Conservation (phyloP, 2,797 vertebrate genomes). For the Enteromius treurensis region DNA sequence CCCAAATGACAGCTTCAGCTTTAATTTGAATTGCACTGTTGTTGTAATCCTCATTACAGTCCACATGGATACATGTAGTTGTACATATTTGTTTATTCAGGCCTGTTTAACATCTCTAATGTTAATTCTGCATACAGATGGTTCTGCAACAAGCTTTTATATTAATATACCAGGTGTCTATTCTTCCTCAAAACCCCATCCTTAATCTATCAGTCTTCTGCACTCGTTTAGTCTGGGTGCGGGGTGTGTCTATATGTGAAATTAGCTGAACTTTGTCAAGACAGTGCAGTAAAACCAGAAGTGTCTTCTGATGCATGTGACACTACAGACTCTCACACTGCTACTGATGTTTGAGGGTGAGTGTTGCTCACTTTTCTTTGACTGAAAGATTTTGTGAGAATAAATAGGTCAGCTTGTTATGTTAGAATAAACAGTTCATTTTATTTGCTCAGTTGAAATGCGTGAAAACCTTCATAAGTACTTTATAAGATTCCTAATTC, state of each 20-base stretch:
- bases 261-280: slow-evolving; percentile 61
- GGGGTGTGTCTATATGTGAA: slow-evolving; percentile 52
- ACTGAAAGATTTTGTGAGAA: background rate
- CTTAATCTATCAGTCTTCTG: slow-evolving; percentile 40
- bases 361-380: slow-evolving; percentile 14
- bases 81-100: background rate
- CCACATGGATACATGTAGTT: background rate
- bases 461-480: background rate
- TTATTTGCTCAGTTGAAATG: slow-evolving; percentile 1
- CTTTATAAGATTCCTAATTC: background rate
- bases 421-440: background rate
- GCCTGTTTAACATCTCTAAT: background rate
- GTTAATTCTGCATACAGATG: slow-evolving; percentile 5
- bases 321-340: slow-evolving; percentile 1
- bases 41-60: background rate
- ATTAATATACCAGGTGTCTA: background rate
- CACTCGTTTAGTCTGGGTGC: slow-evolving; percentile 13
- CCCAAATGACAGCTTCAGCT: slow-evolving; percentile 9
- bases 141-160: background rate
- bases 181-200: background rate
- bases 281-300: slow-evolving; percentile 48
- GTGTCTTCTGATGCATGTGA: slow-evolving; percentile 24
- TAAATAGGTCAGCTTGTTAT: background rate
- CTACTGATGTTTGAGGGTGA: slow-evolving; percentile 24
- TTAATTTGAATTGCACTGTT: slow-evolving; percentile 7